Evolutionary conservation across 2,797 vertebrate species (phyloP).

Genomic region (Sebastes vulpes): DNA sequence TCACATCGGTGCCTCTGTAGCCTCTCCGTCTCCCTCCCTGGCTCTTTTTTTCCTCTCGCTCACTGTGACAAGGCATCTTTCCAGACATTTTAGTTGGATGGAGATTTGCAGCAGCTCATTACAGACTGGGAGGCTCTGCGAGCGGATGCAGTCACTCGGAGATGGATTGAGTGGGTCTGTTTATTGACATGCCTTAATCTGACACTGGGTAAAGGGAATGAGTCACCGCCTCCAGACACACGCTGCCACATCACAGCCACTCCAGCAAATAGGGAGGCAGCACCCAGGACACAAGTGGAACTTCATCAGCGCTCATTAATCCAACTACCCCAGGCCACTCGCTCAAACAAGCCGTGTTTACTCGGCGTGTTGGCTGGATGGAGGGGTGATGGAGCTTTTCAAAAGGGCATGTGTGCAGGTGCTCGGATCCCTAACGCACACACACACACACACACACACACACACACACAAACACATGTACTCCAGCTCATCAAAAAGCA

Average conservation of each 20-base stretch:
- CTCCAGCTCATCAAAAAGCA: conserved; percentile 40
- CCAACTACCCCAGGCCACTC: conserved; percentile 73
- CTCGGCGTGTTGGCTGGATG: conserved; percentile 66
- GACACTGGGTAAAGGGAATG: conserved; percentile 85
- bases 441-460: conserved; percentile 6
- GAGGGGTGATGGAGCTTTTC: conserved; percentile 66
- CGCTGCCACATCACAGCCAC: conserved; percentile 68
- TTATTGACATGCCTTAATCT: conserved; percentile 90
- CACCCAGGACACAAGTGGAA: conserved; percentile 77
- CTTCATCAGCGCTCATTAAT: conserved; percentile 88
- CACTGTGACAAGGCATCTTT: conserved; percentile 84
- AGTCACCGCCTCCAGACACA: conserved; percentile 81
- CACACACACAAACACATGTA: neutral
- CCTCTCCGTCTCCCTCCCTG: conserved; percentile 46
- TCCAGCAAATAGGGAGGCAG: conserved; percentile 77
- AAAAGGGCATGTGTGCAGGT: conserved; percentile 79
- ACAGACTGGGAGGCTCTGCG: conserved; percentile 81
- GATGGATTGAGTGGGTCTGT: conserved; percentile 87
- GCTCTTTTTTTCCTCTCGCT: conserved; percentile 44
- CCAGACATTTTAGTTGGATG: conserved; percentile 83
- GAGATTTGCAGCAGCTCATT: conserved; percentile 87
- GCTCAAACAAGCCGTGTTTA: conserved; percentile 86
- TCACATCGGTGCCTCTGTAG: conserved; percentile 53
- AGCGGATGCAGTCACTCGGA: conserved; percentile 81
- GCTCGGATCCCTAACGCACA: conserved; percentile 33